Percentiles rank a stretch among this genome's conserved stretches.
These are phyloP conservation scores for Exephanes ischioxanthus DNA, from an alignment of 2,888 invertebrate species.

Conservation along the genomic window DNA sequence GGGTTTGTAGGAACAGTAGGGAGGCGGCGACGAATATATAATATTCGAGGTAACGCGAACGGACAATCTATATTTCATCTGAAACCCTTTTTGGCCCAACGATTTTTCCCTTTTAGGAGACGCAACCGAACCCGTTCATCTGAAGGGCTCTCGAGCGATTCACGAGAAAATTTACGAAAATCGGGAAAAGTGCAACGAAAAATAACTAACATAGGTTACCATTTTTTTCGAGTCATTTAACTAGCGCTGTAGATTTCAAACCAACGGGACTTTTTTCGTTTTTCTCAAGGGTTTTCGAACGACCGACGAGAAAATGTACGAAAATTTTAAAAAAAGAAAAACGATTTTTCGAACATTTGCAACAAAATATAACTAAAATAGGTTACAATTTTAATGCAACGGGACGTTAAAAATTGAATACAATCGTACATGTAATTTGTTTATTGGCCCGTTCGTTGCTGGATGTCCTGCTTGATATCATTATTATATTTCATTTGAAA, in stretches of 20 bases:
- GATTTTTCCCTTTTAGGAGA: background rate
- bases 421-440: background rate
- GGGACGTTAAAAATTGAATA: background rate
- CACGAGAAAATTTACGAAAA: background rate
- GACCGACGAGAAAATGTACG: background rate
- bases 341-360: too few relatives aligned
- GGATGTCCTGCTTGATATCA: too few relatives aligned
- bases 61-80: conserved; percentile 69
- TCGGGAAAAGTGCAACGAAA: background rate
- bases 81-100: conserved; percentile 1
- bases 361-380: background rate
- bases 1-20: conserved; percentile 70
- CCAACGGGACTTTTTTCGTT: background rate
- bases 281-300: background rate
- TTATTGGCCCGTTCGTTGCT: background rate
- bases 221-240: background rate
- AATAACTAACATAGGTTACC: background rate
- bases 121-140: background rate
- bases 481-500: conserved; percentile 66
- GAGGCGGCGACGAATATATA: conserved; percentile 61
- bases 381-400: too few relatives aligned
- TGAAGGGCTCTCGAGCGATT: background rate
- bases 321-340: background rate
- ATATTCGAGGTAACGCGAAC: conserved; percentile 54
- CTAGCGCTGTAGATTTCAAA: background rate